phyloP scores from a whole-genome alignment of 2,888 invertebrate species.

The Rhingia rostrata region DNA sequence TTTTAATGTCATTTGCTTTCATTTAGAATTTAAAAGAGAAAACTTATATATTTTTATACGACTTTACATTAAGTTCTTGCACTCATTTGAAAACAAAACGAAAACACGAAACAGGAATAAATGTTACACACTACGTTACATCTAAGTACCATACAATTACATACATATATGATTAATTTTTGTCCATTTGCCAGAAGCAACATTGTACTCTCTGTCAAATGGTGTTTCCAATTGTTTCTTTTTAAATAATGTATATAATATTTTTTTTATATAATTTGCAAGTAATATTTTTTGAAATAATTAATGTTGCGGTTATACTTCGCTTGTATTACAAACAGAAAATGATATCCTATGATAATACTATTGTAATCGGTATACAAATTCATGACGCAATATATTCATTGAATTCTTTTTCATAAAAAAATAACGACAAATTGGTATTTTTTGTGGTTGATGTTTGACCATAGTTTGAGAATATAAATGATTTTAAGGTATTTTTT shows the following conservation, averaged over 20 bases:
- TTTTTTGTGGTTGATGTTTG: neutral
- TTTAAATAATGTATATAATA: slow-evolving; percentile 50
- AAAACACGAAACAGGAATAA: neutral
- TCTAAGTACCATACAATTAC: slow-evolving; percentile 1
- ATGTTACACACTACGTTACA: slow-evolving; percentile 30
- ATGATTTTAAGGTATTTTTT: too few species aligned
- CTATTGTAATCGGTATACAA: slow-evolving; percentile 67
- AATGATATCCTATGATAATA: slow-evolving; percentile 50
- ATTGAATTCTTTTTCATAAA: slow-evolving; percentile 53
- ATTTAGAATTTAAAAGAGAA: slow-evolving; percentile 57
- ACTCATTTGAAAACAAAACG: slow-evolving; percentile 50
- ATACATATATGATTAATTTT: slow-evolving; percentile 29
- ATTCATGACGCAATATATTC: slow-evolving; percentile 70
- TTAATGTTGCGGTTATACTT: slow-evolving; percentile 30
- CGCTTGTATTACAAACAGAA: slow-evolving; percentile 44
- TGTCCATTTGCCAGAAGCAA: neutral
- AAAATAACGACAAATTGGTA: neutral
- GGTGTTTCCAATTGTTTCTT: slow-evolving; percentile 2
- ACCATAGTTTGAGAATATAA: too few species aligned
- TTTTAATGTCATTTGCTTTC: slow-evolving; percentile 36
- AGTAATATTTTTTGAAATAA: slow-evolving; percentile 25
- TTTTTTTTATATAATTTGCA: slow-evolving; percentile 33
- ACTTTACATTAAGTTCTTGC: slow-evolving; percentile 62
- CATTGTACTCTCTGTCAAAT: neutral
- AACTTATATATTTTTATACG: slow-evolving; percentile 71